Evolutionary conservation across 2,888 invertebrate genomes (phyloP).

Genomic region (Acronicta psi): DNA sequence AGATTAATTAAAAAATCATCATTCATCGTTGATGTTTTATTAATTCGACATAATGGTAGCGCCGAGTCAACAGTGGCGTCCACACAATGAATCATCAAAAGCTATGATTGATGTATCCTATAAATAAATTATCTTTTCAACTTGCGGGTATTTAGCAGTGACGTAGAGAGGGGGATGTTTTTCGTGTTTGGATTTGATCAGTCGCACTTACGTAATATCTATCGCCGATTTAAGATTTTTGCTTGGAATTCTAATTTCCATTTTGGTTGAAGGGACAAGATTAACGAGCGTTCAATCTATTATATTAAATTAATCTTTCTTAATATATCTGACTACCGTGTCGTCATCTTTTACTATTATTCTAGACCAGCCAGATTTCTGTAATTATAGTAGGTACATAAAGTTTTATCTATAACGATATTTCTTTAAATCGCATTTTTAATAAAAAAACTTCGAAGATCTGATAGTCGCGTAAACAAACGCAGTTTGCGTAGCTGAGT

Average conservation of each 20-base stretch:
- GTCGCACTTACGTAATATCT: not conserved
- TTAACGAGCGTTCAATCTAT: too few relatives aligned
- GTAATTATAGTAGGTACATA: too few relatives aligned
- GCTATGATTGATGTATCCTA: constrained; percentile 60
- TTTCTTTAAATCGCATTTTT: too few relatives aligned
- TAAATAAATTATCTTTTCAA: constrained; percentile 62
- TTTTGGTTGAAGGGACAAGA: too few relatives aligned
- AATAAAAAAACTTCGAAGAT: too few relatives aligned
- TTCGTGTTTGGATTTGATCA: constrained; percentile 13
- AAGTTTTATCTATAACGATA: too few relatives aligned
- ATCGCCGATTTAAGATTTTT: not conserved
- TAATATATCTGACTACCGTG: too few relatives aligned
- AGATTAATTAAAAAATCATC: constrained; percentile 59
- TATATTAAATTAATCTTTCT: too few relatives aligned
- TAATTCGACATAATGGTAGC: constrained; percentile 58
- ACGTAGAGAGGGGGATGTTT: constrained; percentile 21
- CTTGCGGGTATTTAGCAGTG: constrained; percentile 43
- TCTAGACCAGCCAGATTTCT: too few relatives aligned
- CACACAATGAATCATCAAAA: constrained; percentile 62
- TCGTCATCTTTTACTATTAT: too few relatives aligned
- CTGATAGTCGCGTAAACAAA: too few relatives aligned
- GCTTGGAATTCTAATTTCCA: not conserved
- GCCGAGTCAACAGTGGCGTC: constrained; percentile 54
- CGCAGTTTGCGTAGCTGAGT: too few relatives aligned
- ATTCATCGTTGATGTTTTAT: constrained; percentile 59